Evolutionary conservation across 1,140 invertebrate genomes (phyloP).

Genomic region (Hermatobates lingyangjiaoensis): DNA sequence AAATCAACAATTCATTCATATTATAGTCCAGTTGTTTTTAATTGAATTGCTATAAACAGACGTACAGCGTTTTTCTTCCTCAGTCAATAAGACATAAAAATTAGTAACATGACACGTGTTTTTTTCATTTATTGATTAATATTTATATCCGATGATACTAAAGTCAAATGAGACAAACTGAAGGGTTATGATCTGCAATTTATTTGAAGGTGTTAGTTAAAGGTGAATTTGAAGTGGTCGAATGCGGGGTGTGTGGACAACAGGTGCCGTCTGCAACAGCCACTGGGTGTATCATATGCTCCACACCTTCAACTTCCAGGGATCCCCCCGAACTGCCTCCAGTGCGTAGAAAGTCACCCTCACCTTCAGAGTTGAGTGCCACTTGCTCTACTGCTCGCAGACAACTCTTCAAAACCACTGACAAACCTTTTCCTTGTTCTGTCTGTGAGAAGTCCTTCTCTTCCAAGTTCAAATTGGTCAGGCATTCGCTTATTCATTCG

Average conservation of each 20-base stretch:
- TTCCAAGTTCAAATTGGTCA: constrained; percentile 47
- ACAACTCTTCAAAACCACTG: constrained; percentile 26
- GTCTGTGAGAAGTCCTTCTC: constrained; percentile 44
- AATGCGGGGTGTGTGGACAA: background rate
- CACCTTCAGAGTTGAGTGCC: background rate
- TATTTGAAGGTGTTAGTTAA: background rate
- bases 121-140: no score
- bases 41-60: no score
- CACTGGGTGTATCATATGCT: background rate
- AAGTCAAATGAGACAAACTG: no score
- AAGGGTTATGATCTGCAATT: no score
- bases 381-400: background rate
- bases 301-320: background rate
- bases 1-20: no score
- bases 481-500: constrained; percentile 47
- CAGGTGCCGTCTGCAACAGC: background rate
- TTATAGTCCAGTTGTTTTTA: no score
- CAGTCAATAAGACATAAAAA: no score
- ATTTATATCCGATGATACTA: no score
- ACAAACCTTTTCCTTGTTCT: constrained; percentile 43
- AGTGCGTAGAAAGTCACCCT: background rate
- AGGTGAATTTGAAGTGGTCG: background rate
- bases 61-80: no score
- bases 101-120: no score
- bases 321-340: background rate